These are phyloP conservation scores for Channa maculata DNA, from an alignment of 2,113 vertebrate species.

Conservation along the genomic window DNA sequence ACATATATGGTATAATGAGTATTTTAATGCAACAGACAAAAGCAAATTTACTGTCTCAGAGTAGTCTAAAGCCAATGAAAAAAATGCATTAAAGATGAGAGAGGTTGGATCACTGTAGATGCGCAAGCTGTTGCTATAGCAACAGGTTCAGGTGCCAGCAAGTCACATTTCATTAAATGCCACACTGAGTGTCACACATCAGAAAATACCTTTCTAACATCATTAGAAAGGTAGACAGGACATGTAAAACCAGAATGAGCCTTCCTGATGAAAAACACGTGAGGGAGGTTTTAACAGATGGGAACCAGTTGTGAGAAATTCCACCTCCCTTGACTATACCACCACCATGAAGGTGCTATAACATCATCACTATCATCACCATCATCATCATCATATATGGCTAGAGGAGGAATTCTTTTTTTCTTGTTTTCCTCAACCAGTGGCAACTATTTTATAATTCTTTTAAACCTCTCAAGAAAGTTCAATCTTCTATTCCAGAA, in stretches of 20 bases:
- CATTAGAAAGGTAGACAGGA: neutral
- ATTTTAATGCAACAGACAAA: too few species aligned
- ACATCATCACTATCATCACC: too few species aligned
- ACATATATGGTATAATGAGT: too few species aligned
- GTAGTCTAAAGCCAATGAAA: neutral
- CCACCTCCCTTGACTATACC: neutral
- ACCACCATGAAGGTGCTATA: too few species aligned
- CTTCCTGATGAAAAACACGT: neutral
- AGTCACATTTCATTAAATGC: slow-evolving; percentile 37
- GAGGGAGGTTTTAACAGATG: neutral
- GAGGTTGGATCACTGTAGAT: neutral
- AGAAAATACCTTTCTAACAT: neutral
- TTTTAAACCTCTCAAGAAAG: neutral
- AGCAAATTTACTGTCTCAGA: too few species aligned
- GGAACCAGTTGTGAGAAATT: neutral
- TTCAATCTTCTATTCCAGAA: too few species aligned
- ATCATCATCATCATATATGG: too few species aligned
- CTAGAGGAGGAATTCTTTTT: neutral
- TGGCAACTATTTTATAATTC: too few species aligned
- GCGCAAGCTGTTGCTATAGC: slow-evolving; percentile 45
- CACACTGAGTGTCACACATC: slow-evolving; percentile 8
- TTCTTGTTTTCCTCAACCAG: neutral
- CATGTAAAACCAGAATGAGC: neutral
- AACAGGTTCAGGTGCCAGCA: slow-evolving; percentile 47
- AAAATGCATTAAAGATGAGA: too few species aligned